Evolutionary conservation across 2,888 invertebrate genomes (phyloP), one percentile per base, ranked within the genome.

Genomic region (Phalera bucephala): DNA sequence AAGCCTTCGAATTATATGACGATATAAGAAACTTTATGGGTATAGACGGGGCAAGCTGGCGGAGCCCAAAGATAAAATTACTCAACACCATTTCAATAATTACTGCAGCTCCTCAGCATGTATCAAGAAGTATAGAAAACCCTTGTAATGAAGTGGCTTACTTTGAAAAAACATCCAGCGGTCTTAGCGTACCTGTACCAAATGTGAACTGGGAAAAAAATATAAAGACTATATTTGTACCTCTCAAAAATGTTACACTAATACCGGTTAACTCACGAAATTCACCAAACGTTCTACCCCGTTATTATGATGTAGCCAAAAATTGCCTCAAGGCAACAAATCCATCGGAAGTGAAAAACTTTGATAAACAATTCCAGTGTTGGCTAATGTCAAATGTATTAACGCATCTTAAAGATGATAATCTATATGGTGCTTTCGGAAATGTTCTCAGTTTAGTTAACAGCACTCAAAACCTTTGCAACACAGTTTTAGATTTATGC

Each of bases 31-130:
- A 66, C 34, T 91, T 88, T 51, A 64, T 94, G 45, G 72, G 84
- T 9, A 93, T 92, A 0, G 89, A 92, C 46, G 94, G 93, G 0
- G 70, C 70, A 10, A 90, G 90, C 0, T 94, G 94, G 94, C 74
- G 77, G 0, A 61, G 49, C 8, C 74, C 82, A 21, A 61, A 70
- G 40, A 41, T 59, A 0, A 53, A 57, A 3, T 36, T 73, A 1
- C 48, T 84, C 0, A 68, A 64, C 33, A 57, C 65, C 2, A 64
- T 81, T 12, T 52, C 67, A 3, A 64, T 80, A 1, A 71, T 67
- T 25, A 51, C 79, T 8, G 64, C 65, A 3, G 52, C 67, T 1
- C 40, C 57, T 1, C 52, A 58, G 6, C 55, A 40, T 17, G 6
- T 43, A 8, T 23, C 53, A 1, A 66, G 68, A 49, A 63, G 49